Percentiles rank a stretch among this genome's conserved stretches.
phyloP scores from a whole-genome alignment of 1,140 invertebrate genomes.

The Lasioglossum baleicum region DNA sequence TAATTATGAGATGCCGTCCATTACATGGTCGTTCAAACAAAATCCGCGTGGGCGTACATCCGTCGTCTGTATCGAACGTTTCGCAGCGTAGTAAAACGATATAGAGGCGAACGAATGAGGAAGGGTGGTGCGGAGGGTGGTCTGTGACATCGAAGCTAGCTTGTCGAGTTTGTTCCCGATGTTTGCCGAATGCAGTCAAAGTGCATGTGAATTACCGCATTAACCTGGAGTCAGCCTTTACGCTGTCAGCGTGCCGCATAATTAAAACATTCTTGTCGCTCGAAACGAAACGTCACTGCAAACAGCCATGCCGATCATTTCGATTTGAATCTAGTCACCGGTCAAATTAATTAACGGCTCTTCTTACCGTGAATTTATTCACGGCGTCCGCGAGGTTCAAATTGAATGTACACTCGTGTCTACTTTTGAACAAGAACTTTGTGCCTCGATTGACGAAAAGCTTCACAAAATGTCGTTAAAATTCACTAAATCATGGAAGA shows the following conservation, averaged over 20 bases:
- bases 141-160: constrained; percentile 63
- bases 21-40: constrained; percentile 15
- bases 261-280: constrained; percentile 74
- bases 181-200: constrained; percentile 76
- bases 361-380: constrained; percentile 20
- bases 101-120: constrained; percentile 22
- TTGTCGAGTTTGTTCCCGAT: constrained; percentile 71
- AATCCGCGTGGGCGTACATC: constrained; percentile 16
- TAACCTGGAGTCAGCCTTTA: constrained; percentile 67
- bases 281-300: constrained; percentile 52
- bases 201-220: constrained; percentile 77
- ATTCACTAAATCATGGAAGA: no score
- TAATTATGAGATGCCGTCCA: no score
- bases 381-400: constrained; percentile 9
- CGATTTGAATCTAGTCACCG: constrained; percentile 60
- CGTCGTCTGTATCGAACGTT: constrained; percentile 49
- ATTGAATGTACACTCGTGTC: neutral
- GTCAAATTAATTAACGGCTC: constrained; percentile 55
- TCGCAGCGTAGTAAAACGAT: constrained; percentile 48
- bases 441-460: no score
- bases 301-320: constrained; percentile 65
- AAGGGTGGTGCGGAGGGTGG: constrained; percentile 19
- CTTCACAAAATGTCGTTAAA: no score
- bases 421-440: no score
- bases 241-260: constrained; percentile 55